Conservation (phyloP, 1,140 invertebrate genomes). For the Drosophila seguyi region DNA sequence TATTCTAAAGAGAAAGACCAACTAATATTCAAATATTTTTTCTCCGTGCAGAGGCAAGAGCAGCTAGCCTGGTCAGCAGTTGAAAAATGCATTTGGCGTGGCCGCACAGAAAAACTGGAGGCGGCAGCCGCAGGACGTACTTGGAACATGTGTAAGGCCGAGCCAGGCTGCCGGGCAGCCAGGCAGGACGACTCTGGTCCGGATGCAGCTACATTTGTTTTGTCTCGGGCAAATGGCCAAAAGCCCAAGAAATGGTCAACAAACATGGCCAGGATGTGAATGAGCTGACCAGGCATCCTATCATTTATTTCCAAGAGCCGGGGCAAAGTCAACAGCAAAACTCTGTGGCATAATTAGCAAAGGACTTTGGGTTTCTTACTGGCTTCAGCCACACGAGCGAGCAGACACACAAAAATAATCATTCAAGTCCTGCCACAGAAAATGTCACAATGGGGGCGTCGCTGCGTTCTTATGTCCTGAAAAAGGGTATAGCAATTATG, state of each 20-base stretch:
- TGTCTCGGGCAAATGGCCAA: slow-evolving; percentile 53
- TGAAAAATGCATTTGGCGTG: slow-evolving; percentile 64
- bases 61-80: slow-evolving; percentile 40
- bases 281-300: slow-evolving; percentile 47
- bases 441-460: slow-evolving; percentile 12
- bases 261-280: slow-evolving; percentile 42
- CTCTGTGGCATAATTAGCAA: slow-evolving; percentile 73
- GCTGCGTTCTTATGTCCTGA: slow-evolving; percentile 7
- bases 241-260: slow-evolving; percentile 55
- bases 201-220: slow-evolving; percentile 62
- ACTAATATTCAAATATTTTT: background rate
- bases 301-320: slow-evolving; percentile 52
- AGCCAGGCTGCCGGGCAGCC: slow-evolving; percentile 6
- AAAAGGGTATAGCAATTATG: slow-evolving; percentile 8
- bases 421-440: slow-evolving; percentile 39
- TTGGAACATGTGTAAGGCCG: slow-evolving; percentile 46
- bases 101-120: slow-evolving; percentile 40
- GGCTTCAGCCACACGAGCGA: slow-evolving; percentile 20
- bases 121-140: slow-evolving; percentile 33
- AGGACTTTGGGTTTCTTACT: slow-evolving; percentile 49
- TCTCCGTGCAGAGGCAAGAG: background rate
- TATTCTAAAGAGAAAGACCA: background rate
- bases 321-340: slow-evolving; percentile 49
- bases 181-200: slow-evolving; percentile 24
- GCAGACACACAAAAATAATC: slow-evolving; percentile 38